A percentile compares a stretch with the other conserved stretches of the same genome.
Conservation (phyloP, 92 coral and sea anemone species). For the Bergia sp. region DNA sequence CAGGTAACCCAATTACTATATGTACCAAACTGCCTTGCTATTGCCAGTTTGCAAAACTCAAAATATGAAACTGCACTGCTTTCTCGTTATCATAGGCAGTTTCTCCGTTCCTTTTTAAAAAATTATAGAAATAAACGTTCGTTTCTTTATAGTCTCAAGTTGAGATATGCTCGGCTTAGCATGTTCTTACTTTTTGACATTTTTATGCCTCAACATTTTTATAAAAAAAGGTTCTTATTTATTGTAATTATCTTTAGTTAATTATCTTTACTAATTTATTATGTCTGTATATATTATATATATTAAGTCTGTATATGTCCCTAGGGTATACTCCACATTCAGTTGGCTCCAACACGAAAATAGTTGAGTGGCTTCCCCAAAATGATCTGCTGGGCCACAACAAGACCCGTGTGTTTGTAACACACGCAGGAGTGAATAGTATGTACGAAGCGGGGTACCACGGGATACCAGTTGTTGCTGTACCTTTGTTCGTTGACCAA, state of each 20-base stretch:
- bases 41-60: no score
- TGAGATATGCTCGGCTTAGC: background rate
- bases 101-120: no score
- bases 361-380: background rate
- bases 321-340: background rate
- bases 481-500: background rate
- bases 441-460: conserved; percentile 1
- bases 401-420: background rate
- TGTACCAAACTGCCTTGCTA: no score
- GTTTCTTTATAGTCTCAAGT: background rate
- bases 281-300: no score
- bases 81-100: no score
- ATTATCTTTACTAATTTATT: no score
- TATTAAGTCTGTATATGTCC: no score
- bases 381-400: background rate
- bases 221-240: background rate
- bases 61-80: no score
- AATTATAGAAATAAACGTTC: background rate
- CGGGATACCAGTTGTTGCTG: background rate
- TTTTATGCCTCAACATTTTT: no score
- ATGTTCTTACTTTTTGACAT: no score
- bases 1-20: no score
- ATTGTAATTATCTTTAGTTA: no score
- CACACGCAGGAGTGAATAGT: background rate
- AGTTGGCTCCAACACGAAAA: background rate